Percentiles rank a stretch among this genome's conserved stretches.
These are phyloP conservation scores for Carposina sasakii DNA, from an alignment of 1,140 invertebrate species.

Conservation along the genomic window DNA sequence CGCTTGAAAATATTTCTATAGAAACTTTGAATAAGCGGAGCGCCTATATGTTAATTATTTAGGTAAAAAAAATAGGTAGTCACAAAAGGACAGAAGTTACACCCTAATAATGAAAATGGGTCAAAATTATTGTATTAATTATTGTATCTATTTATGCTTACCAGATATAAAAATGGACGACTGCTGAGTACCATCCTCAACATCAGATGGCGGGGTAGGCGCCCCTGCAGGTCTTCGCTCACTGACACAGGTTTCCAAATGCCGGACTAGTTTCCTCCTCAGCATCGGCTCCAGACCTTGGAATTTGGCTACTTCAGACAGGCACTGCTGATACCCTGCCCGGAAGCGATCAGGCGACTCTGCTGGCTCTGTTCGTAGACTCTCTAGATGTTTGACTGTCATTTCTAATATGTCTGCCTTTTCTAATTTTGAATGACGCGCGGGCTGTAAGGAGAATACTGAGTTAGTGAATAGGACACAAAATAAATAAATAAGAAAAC, in stretches of 20 bases:
- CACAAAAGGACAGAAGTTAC: too few relatives aligned
- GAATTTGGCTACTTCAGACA: slow-evolving; percentile 86
- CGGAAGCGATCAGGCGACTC: slow-evolving; percentile 90
- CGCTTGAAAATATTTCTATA: too few relatives aligned
- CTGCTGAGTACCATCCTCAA: slow-evolving; percentile 66
- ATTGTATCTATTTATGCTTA: too few relatives aligned
- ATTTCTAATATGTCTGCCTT: slow-evolving; percentile 98
- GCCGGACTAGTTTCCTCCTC: slow-evolving; percentile 80
- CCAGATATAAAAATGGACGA: slow-evolving; percentile 64
- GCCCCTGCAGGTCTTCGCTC: slow-evolving; percentile 61
- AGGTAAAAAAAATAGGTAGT: too few relatives aligned
- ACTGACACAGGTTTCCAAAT: slow-evolving; percentile 80
- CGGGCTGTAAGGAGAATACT: slow-evolving; percentile 81
- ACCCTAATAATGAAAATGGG: too few relatives aligned
- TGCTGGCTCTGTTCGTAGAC: slow-evolving; percentile 83
- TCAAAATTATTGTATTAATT: too few relatives aligned
- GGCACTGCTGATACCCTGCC: slow-evolving; percentile 91
- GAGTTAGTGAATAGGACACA: too few relatives aligned
- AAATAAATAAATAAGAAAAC: too few relatives aligned
- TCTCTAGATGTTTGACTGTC: slow-evolving; percentile 94
- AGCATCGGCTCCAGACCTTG: slow-evolving; percentile 81
- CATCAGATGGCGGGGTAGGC: slow-evolving; percentile 75
- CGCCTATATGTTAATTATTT: too few relatives aligned
- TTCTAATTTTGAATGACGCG: slow-evolving; percentile 94
- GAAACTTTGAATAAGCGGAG: too few relatives aligned